These are phyloP conservation scores for Halisarca cf. caerulea DNA, from an alignment of 37 sponge, comb jelly and placozoan genomes.

Conservation along the genomic window DNA sequence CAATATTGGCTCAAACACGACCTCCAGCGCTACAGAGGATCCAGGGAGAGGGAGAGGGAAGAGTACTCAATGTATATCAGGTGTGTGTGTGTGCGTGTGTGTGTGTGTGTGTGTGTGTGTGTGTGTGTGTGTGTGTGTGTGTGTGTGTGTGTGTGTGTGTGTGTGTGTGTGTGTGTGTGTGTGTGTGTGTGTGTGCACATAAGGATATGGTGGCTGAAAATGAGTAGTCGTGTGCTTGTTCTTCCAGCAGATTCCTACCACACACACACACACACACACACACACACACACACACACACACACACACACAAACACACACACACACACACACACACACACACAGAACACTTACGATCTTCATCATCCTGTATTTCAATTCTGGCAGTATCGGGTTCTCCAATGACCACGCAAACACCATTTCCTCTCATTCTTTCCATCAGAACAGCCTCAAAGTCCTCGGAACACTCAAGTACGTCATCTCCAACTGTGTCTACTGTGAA, in stretches of 20 bases:
- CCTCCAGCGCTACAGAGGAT: neutral
- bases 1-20: neutral
- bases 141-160: too few relatives aligned
- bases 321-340: neutral
- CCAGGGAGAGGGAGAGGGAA: too few relatives aligned
- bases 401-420: too few relatives aligned
- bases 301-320: neutral
- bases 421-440: neutral
- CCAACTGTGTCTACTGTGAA: neutral
- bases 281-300: neutral
- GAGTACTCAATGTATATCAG: too few relatives aligned
- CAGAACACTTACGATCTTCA: neutral
- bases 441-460: neutral
- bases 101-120: too few relatives aligned
- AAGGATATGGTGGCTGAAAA: neutral
- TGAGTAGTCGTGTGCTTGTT: neutral
- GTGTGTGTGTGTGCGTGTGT: too few relatives aligned
- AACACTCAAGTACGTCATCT: neutral
- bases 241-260: too few relatives aligned
- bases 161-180: too few relatives aligned
- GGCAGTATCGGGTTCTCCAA: too few relatives aligned
- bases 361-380: too few relatives aligned
- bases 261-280: neutral
- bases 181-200: too few relatives aligned
- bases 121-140: too few relatives aligned